Conservation (phyloP, 2,888 invertebrate genomes). For the Agrilus biguttatus region DNA sequence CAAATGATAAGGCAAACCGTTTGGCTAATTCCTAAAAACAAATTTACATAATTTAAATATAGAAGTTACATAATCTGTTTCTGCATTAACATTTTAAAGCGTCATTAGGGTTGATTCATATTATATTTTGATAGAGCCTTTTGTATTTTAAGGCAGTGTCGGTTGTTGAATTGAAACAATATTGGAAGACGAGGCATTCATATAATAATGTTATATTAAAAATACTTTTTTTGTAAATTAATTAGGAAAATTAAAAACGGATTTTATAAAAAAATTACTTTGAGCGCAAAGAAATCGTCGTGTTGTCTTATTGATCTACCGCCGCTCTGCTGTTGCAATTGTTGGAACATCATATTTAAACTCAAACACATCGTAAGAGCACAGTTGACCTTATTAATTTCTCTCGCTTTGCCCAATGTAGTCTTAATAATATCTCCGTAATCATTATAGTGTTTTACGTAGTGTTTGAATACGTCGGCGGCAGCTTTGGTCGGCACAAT, state of each 20-base stretch:
- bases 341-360: slow-evolving; percentile 75
- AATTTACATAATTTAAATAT: neutral
- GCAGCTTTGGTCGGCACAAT: slow-evolving; percentile 85
- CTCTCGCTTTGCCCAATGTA: slow-evolving; percentile 89
- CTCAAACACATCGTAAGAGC: slow-evolving; percentile 88
- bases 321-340: slow-evolving; percentile 36
- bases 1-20: slow-evolving; percentile 92
- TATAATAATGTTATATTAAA: no score
- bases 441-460: slow-evolving; percentile 96
- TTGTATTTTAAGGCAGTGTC: no score
- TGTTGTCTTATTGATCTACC: slow-evolving; percentile 26
- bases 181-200: no score
- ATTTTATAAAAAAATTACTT: slow-evolving; percentile 38
- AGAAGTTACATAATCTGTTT: no score
- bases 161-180: neutral
- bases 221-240: no score
- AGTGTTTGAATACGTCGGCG: slow-evolving; percentile 92
- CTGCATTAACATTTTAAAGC: no score
- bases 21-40: slow-evolving; percentile 74
- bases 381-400: slow-evolving; percentile 93
- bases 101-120: no score
- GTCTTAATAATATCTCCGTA: slow-evolving; percentile 98
- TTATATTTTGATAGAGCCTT: no score
- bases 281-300: slow-evolving; percentile 79
- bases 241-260: no score